A percentile compares a stretch with the other conserved stretches of the same genome.
phyloP scores from a whole-genome alignment of 37 sponge, comb jelly and placozoan genomes.

The Trichoplax adhaerens region DNA sequence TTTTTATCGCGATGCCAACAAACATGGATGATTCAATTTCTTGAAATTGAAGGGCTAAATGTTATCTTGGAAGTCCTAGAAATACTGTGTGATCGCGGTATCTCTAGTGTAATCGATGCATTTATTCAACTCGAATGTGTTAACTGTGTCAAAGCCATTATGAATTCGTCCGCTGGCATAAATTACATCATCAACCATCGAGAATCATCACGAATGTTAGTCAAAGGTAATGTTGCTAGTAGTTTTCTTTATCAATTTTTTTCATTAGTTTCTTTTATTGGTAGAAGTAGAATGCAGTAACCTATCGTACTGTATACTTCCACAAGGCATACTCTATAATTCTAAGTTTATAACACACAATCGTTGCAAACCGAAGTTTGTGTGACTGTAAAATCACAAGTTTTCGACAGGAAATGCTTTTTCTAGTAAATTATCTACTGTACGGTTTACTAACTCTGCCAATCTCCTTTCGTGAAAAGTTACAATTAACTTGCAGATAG shows the following conservation, averaged over 20 bases:
- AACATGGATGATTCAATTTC: conserved; percentile 69
- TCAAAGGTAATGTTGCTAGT: conserved; percentile 21
- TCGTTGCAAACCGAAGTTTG: too few relatives aligned
- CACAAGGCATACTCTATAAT: too few relatives aligned
- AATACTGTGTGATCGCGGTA: conserved; percentile 38
- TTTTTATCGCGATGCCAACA: conserved; percentile 38
- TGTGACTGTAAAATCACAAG: too few relatives aligned
- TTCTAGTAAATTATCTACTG: background rate
- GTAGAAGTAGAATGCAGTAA: too few relatives aligned
- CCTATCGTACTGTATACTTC: too few relatives aligned
- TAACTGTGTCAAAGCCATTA: conserved; percentile 58
- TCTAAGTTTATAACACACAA: too few relatives aligned
- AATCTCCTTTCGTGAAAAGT: background rate
- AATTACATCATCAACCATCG: conserved; percentile 50
- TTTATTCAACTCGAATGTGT: conserved; percentile 79
- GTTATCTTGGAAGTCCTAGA: conserved; percentile 66
- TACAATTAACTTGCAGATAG: too few relatives aligned
- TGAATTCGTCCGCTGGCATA: conserved; percentile 65
- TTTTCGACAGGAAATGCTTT: background rate
- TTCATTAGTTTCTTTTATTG: too few relatives aligned
- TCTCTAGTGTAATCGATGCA: conserved; percentile 56
- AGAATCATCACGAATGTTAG: conserved; percentile 30
- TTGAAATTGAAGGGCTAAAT: conserved; percentile 50
- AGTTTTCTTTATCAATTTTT: too few relatives aligned
- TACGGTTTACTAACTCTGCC: conserved; percentile 2